These are phyloP conservation scores for Drosophila rhopaloa DNA, from an alignment of 1,140 invertebrate genomes.

Conservation along the genomic window DNA sequence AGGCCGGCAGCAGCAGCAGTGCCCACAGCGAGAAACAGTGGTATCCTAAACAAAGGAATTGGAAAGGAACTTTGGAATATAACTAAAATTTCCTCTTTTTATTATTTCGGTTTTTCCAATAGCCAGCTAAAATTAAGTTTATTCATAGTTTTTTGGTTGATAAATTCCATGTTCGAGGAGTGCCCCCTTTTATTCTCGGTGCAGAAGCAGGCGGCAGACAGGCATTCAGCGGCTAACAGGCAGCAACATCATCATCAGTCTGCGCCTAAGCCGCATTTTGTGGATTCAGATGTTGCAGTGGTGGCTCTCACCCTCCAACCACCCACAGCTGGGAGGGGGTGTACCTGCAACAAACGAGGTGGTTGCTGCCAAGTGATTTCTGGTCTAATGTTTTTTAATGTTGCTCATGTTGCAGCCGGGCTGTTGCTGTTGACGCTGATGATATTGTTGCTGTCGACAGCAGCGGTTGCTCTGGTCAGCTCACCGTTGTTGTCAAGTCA, in stretches of 20 bases:
- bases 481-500: slow-evolving; percentile 71
- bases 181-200: slow-evolving; percentile 6
- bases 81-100: no score
- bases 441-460: slow-evolving; percentile 82
- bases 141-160: no score
- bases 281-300: slow-evolving; percentile 68
- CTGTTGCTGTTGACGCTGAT: slow-evolving; percentile 63
- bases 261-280: slow-evolving; percentile 80
- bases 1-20: slow-evolving; percentile 10
- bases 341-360: slow-evolving; percentile 72
- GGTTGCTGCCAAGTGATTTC: slow-evolving; percentile 80
- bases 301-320: slow-evolving; percentile 13
- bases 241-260: slow-evolving; percentile 72
- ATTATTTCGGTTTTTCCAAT: no score
- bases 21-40: slow-evolving; percentile 7
- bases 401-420: slow-evolving; percentile 73
- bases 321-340: neutral
- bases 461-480: slow-evolving; percentile 78
- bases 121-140: no score
- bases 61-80: no score
- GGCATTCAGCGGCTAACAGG: slow-evolving; percentile 23
- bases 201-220: slow-evolving; percentile 16
- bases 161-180: no score
- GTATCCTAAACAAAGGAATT: neutral
- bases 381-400: slow-evolving; percentile 82